Base-by-base conservation (phyloP, 53 echinoderm and acorn worm genomes). In the Patiria pectinifera region DNA sequence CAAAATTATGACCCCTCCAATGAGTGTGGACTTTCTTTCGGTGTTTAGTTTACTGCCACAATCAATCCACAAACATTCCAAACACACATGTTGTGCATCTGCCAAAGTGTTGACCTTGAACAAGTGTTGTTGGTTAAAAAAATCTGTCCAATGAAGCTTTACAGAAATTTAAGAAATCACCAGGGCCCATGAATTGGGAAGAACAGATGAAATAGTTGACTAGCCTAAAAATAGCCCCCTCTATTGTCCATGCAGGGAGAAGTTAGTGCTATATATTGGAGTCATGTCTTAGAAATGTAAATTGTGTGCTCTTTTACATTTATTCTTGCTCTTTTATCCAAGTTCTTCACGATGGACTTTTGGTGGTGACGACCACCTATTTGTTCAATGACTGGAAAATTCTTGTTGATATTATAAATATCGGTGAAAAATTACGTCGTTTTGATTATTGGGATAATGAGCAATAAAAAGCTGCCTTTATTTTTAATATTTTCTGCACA, bases 311-410 rank as follows among this genome's bases (percentile, higher is more conserved):
- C 9, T n/a, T 4, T 74, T 10, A 47, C 15, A 15, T 62, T 62
- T 62, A 25, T 58, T 83, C 2, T 83, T 84, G 13, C 62, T 59
- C 19, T 6, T 22, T 14, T 23, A 25, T 44, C 45, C 84, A 84
- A 84, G 66, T 63, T 84, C 84, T 84, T 84, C 84, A 84, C 19
- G 84, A 79, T 79, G 80, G 80, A 79, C 80, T 79, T 43, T 79
- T 47, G 80, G 80, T 79, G 80, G 15, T 12, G 25, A 15, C 12
- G 46, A 4, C 59, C 84, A 25, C 66, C 59, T 25, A 62, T 53
- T 84, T 84, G 84, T 84, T 84, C 84, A 43, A 84, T 84, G 84
- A 84, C 66, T 84, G 84, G 82, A 84, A 84, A 63, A 63, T 63
- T 79, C 43, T 84, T 84, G 84, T 84, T 35, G 45, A 3, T 46